A percentile compares a stretch with the other conserved stretches of the same genome.
Conservation (phyloP, 2,113 vertebrate genomes). For the Carassius carassius region DNA sequence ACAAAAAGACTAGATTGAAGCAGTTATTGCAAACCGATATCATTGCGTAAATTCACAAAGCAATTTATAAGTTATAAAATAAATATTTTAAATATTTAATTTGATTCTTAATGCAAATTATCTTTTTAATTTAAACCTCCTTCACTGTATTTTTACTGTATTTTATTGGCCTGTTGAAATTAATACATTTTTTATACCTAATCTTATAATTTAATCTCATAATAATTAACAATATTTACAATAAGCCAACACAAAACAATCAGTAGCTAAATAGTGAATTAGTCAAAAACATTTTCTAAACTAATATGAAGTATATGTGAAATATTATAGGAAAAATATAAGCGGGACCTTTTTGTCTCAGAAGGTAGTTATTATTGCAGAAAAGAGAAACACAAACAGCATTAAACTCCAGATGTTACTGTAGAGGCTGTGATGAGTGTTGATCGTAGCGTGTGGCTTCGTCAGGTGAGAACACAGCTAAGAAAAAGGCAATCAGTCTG, state of each 20-base stretch:
- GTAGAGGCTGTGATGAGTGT: slow-evolving; percentile 1
- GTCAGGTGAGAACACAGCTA: background rate
- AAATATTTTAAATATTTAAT: background rate
- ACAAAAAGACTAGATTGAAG: background rate
- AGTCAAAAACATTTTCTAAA: background rate
- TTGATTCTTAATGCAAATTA: background rate
- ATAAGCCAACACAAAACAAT: background rate
- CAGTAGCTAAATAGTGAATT: background rate
- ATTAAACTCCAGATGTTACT: background rate
- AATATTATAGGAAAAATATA: background rate
- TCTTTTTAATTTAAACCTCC: background rate
- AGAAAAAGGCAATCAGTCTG: background rate
- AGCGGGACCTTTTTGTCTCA: background rate
- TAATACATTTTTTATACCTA: background rate
- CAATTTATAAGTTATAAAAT: background rate
- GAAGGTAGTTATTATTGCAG: slow-evolving; percentile 3
- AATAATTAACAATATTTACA: background rate
- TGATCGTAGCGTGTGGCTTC: background rate
- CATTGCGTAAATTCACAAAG: background rate
- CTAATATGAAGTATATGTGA: background rate
- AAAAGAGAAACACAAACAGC: background rate
- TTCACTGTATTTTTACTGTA: background rate
- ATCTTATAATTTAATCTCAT: background rate
- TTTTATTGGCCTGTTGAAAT: background rate
- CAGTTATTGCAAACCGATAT: background rate